Conservation (phyloP, 2,113 vertebrate genomes). For the Burhinus bistriatus region DNA sequence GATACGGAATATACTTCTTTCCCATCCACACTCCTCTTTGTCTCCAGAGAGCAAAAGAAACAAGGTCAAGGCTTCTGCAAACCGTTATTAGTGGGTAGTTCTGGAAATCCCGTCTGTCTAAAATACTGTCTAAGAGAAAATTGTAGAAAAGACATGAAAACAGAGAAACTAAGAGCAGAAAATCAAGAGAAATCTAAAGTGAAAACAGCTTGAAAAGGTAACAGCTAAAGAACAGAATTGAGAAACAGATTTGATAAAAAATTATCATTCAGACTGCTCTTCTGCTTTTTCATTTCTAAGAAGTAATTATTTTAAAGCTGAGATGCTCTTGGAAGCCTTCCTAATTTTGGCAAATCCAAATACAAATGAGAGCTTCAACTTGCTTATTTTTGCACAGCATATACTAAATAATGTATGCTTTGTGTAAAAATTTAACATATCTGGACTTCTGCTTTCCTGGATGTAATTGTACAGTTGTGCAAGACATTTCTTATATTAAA, state of each 20-base stretch:
- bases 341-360: not conserved
- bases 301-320: not conserved
- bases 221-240: not conserved
- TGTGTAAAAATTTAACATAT: not conserved
- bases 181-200: not conserved
- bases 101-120: not conserved
- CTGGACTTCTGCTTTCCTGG: not conserved
- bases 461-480: not conserved
- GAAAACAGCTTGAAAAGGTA: not conserved
- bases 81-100: not conserved
- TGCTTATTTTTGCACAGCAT: not conserved
- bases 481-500: not conserved
- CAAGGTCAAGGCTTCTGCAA: not conserved
- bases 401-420: not conserved
- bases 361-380: not conserved
- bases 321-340: not conserved
- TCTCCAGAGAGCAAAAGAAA: constrained; percentile 1
- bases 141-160: not conserved
- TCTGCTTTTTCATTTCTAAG: not conserved
- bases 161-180: not conserved
- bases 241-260: not conserved
- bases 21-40: not conserved
- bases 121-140: not conserved
- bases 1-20: not conserved
- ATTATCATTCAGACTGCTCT: not conserved